Evolutionary conservation across 2,113 vertebrate species (phyloP), one percentile per base, ranked within the genome.

Genomic region (Typhlomys cinereus): DNA sequence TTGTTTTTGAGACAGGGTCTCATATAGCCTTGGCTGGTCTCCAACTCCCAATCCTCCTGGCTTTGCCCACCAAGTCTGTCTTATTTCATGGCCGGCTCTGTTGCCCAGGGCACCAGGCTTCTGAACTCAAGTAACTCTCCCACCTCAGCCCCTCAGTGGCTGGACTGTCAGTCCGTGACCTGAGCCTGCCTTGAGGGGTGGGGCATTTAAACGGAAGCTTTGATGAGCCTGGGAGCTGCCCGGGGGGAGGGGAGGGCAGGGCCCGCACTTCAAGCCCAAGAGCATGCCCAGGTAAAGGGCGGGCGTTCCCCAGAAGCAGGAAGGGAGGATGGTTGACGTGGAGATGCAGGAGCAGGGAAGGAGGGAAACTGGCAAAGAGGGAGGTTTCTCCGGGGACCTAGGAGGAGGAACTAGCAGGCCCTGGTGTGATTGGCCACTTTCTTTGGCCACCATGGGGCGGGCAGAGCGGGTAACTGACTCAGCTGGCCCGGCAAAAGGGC

Each of bases 241-340:
- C 14, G 2, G 0, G 0, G 5, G 20, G 1, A 20, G 10, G 18
- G 4, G 27, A 21, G n/a, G 8, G 21, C 34, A 0, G 15, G n/a
- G 41, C n/a, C n/a, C n/a, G 0, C 8, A 4, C 29, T 48, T 57
- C 48, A 9, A n/a, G n/a, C 54, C 4, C 15, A 20, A 10, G 31
- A 13, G 11, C 59, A 20, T 25, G 52, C 15, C 18, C 0, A 6
- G 2, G 50, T 57, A 31, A 17, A 86, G 23, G 75, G 4, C 44
- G n/a, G n/a, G n/a, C n/a, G n/a, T n/a, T n/a, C n/a, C n/a, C n/a
- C n/a, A n/a, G n/a, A n/a, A n/a, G n/a, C n/a, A 0, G 20, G 25
- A 23, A 12, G 41, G n/a, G 27, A 21, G 13, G 31, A n/a, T 7
- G 0, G 0, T 2, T 0, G 2, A 41, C 36, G 9, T 12, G 27